Conservation (phyloP, 2,888 invertebrate genomes). For the Bibio marci region DNA sequence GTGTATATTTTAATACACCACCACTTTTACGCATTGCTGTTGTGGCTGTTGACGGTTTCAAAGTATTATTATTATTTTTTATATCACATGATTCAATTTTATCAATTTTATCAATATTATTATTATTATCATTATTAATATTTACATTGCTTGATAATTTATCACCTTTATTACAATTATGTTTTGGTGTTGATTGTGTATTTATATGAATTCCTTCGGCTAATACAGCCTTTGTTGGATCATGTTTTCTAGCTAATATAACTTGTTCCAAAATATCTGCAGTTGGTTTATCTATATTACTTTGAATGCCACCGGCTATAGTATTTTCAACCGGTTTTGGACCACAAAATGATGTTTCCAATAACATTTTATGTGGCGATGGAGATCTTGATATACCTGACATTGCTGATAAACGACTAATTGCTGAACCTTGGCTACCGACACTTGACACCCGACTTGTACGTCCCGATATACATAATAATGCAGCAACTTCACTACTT, state of each 20-base stretch:
- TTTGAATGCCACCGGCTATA: slow-evolving; percentile 32
- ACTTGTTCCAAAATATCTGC: slow-evolving; percentile 38
- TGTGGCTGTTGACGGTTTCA: neutral
- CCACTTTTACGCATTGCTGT: neutral
- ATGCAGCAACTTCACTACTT: slow-evolving; percentile 57
- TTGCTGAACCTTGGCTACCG: slow-evolving; percentile 57
- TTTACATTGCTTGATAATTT: slow-evolving; percentile 15
- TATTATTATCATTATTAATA: neutral
- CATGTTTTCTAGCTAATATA: slow-evolving; percentile 40
- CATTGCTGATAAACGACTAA: slow-evolving; percentile 36
- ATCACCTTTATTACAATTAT: slow-evolving; percentile 9
- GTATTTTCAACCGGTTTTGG: slow-evolving; percentile 48
- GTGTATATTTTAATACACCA: slow-evolving; percentile 4
- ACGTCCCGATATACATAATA: slow-evolving; percentile 59
- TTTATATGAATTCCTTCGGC: slow-evolving; percentile 42
- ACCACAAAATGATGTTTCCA: slow-evolving; percentile 84
- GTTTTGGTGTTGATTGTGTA: slow-evolving; percentile 20
- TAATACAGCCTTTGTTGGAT: slow-evolving; percentile 44
- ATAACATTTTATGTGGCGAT: slow-evolving; percentile 77
- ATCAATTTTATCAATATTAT: too few relatives aligned
- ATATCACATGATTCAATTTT: too few relatives aligned
- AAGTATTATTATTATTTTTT: neutral
- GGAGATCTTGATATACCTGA: slow-evolving; percentile 48
- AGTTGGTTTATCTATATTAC: slow-evolving; percentile 30
- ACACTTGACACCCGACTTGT: slow-evolving; percentile 69